Conservation (phyloP, 2,113 vertebrate genomes). For the Caloenas nicobarica region DNA sequence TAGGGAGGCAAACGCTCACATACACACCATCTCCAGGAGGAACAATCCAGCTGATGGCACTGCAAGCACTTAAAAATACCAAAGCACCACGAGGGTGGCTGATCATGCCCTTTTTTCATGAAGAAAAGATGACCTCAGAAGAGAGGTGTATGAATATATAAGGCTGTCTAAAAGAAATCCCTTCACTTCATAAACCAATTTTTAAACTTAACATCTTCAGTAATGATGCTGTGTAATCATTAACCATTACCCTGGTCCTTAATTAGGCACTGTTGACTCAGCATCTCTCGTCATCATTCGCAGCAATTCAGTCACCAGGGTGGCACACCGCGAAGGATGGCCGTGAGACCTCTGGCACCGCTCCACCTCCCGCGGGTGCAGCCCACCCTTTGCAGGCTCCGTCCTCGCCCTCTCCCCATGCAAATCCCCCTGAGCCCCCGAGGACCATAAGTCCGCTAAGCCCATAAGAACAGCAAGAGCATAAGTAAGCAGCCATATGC, state of each 20-base stretch:
- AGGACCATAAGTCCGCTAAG: rapidly evolving
- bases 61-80: not conserved
- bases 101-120: not conserved
- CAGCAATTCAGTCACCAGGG: not conserved
- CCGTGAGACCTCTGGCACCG: rapidly evolving
- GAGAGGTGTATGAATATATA: not conserved
- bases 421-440: not conserved
- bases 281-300: not conserved
- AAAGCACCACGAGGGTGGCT: not conserved
- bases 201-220: not conserved
- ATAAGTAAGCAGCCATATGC: constrained; percentile 40
- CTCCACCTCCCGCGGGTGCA: not conserved
- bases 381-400: not conserved
- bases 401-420: not conserved
- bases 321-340: rapidly evolving
- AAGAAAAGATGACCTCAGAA: not conserved
- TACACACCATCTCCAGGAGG: not conserved
- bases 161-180: not conserved
- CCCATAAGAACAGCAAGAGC: not conserved
- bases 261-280: not conserved
- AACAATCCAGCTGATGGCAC: not conserved
- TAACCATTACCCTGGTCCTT: not conserved
- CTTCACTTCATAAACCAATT: not conserved
- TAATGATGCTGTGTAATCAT: rapidly evolving
- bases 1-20: not conserved